Evolutionary conservation across 1,140 invertebrate species (phyloP).

Genomic region (Hypothenemus hampei): DNA sequence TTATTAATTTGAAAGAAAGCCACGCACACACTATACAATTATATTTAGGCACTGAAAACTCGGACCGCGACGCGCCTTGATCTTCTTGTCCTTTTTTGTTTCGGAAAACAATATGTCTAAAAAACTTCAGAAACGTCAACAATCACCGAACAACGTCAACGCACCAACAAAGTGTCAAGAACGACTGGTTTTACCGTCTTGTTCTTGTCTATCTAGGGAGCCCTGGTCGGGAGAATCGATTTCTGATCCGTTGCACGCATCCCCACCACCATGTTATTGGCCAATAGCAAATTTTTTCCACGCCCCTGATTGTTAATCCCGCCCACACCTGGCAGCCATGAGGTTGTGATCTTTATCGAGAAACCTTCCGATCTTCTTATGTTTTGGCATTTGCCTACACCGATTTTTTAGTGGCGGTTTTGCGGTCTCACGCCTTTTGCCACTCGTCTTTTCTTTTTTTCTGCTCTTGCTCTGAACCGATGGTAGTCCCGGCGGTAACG

Average conservation of each 20-base stretch:
- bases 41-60: background rate
- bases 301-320: constrained; percentile 27
- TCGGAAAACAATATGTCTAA: constrained; percentile 12
- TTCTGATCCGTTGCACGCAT: constrained; percentile 20
- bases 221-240: constrained; percentile 36
- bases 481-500: no score
- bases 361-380: constrained; percentile 28
- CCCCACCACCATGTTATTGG: constrained; percentile 9
- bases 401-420: constrained; percentile 27
- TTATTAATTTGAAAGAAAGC: background rate
- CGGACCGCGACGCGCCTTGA: constrained; percentile 10
- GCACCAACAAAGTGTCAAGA: constrained; percentile 27
- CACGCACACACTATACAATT: constrained; percentile 1
- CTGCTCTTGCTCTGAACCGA: background rate
- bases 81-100: no score
- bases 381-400: constrained; percentile 30
- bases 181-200: constrained; percentile 25
- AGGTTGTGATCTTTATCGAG: constrained; percentile 42
- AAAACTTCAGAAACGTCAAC: constrained; percentile 5
- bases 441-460: constrained; percentile 15
- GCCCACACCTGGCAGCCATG: constrained; percentile 42
- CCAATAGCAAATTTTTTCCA: constrained; percentile 28
- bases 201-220: constrained; percentile 20
- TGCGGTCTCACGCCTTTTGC: constrained; percentile 27
- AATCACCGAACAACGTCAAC: background rate